phyloP scores from a whole-genome alignment of 2,113 vertebrate genomes.

The Rhinolophus sinicus region DNA sequence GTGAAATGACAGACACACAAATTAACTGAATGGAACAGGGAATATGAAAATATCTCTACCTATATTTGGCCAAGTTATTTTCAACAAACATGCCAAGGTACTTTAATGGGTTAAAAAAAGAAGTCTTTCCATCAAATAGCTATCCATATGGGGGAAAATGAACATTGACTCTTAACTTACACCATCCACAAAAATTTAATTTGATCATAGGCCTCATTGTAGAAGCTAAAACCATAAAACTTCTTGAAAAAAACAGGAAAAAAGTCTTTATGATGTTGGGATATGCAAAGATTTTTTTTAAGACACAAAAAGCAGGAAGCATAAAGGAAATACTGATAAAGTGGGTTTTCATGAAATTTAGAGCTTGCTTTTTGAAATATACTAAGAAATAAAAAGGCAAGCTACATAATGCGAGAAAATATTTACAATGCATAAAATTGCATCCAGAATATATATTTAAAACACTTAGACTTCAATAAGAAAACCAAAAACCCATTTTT shows the following conservation, averaged over 20 bases:
- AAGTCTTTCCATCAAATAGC: background rate
- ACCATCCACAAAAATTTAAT: background rate
- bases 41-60: fast-evolving
- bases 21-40: too few relatives aligned
- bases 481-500: background rate
- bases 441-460: background rate
- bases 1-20: fast-evolving
- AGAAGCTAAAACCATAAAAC: background rate
- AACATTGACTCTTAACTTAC: background rate
- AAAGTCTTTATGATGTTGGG: background rate
- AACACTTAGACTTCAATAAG: background rate
- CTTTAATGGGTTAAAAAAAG: too few relatives aligned
- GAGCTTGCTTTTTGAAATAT: background rate
- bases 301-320: background rate
- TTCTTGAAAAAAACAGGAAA: background rate
- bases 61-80: background rate
- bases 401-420: background rate
- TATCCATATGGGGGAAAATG: background rate
- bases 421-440: background rate
- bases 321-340: background rate
- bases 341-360: background rate
- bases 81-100: background rate
- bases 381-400: background rate
- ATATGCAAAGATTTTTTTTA: background rate
- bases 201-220: background rate